Evolutionary conservation across 1,140 invertebrate species (phyloP).

Genomic region (Drosophila miranda): DNA sequence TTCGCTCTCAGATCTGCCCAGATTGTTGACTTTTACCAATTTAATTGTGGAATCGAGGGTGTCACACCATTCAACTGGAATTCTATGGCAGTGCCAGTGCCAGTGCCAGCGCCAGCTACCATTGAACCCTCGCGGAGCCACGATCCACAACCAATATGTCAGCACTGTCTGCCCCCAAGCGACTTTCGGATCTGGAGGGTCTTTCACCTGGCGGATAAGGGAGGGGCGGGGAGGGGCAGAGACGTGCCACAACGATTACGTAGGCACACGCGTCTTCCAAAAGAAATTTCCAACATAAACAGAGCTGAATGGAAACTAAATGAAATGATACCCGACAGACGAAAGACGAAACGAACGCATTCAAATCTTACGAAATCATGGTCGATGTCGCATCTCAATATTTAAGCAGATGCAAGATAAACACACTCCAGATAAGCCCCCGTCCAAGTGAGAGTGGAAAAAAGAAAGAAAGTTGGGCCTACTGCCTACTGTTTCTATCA

Average conservation of each 20-base stretch:
- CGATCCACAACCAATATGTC: constrained; percentile 25
- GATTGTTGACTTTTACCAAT: constrained; percentile 40
- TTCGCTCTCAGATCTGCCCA: not conserved
- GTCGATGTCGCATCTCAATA: constrained; percentile 52
- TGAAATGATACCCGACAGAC: constrained; percentile 8
- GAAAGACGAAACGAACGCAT: constrained; percentile 15
- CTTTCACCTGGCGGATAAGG: constrained; percentile 8
- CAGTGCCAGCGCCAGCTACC: constrained; percentile 6
- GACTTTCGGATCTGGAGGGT: constrained; percentile 43
- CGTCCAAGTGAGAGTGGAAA: constrained; percentile 57
- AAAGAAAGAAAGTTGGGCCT: constrained; percentile 61
- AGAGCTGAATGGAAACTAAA: constrained; percentile 30
- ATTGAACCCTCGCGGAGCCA: constrained; percentile 36
- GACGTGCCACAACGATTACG: constrained; percentile 57
- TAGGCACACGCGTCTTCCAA: constrained; percentile 46
- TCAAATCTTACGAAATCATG: constrained; percentile 56
- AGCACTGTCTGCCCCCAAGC: constrained; percentile 20
- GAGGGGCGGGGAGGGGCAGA: no score
- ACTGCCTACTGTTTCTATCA: not conserved
- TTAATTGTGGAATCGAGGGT: constrained; percentile 46
- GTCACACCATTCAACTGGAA: constrained; percentile 27
- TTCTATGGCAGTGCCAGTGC: constrained; percentile 1
- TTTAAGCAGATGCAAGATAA: constrained; percentile 69
- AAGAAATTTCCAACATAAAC: constrained; percentile 37
- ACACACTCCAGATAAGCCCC: constrained; percentile 50